phyloP scores from a whole-genome alignment of 2,797 vertebrate genomes.

The Epinephelus coioides region DNA sequence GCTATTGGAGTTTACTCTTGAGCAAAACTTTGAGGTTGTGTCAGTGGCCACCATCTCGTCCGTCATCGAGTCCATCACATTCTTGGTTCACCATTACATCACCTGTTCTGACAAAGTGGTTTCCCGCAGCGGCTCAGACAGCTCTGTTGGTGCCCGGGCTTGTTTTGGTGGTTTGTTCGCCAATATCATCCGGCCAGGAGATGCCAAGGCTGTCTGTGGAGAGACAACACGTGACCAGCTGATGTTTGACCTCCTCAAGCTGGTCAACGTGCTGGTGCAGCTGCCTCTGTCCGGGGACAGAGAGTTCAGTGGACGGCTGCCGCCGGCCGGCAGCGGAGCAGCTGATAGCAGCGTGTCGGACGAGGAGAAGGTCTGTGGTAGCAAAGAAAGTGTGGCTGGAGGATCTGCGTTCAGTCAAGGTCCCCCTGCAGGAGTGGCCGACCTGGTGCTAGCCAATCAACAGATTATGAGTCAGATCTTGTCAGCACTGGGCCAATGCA shows the following conservation, averaged over 20 bases:
- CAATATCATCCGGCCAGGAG: conserved; percentile 97
- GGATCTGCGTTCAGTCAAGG: conserved; percentile 87
- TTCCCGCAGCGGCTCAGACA: conserved; percentile 97
- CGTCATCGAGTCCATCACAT: conserved; percentile 97
- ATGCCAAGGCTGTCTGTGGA: conserved; percentile 96
- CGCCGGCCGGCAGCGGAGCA: conserved; percentile 86
- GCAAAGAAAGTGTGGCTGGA: conserved; percentile 92
- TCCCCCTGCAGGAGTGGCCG: conserved; percentile 92
- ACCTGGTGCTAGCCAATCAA: conserved; percentile 97
- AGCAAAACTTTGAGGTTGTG: conserved; percentile 98
- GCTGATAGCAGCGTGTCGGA: conserved; percentile 95
- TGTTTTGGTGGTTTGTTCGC: conserved; percentile 98
- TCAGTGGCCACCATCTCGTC: conserved; percentile 96
- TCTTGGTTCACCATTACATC: conserved; percentile 98
- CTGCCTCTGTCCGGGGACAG: conserved; percentile 95
- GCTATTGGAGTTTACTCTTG: conserved; percentile 96
- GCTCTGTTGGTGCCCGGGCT: conserved; percentile 96
- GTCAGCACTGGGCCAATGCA: conserved; percentile 97
- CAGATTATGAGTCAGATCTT: conserved; percentile 99
- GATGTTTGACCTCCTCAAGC: conserved; percentile 98
- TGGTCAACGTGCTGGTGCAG: conserved; percentile 96
- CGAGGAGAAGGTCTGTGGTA: conserved; percentile 98
- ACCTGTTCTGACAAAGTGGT: conserved; percentile 98
- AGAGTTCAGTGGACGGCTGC: conserved; percentile 93
- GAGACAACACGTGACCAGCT: conserved; percentile 98